Conservation (phyloP, 2,797 vertebrate species). For the Acanthurus tractus region DNA sequence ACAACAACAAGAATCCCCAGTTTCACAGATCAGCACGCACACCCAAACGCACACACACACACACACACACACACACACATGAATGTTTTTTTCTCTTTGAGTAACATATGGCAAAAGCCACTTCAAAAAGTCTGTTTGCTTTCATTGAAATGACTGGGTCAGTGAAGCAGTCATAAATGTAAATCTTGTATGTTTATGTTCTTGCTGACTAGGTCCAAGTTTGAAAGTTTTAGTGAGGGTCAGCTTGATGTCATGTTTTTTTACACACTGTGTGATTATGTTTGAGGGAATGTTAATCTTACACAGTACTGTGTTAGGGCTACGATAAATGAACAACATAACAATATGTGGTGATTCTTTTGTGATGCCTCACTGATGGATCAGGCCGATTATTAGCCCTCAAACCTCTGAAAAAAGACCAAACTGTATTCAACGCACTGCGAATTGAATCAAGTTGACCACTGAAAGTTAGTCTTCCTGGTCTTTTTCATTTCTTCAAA, state of each 20-base stretch:
- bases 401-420: background rate
- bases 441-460: too few relatives aligned
- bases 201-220: too few relatives aligned
- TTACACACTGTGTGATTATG: background rate
- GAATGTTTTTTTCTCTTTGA: background rate
- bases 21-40: constrained; percentile 6
- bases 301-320: too few relatives aligned
- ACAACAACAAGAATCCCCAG: constrained; percentile 9
- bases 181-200: constrained; percentile 12
- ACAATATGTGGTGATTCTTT: background rate
- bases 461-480: background rate
- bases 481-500: background rate
- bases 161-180: constrained; percentile 44
- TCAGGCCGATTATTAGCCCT: background rate
- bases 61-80: background rate
- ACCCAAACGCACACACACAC: background rate
- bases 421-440: background rate
- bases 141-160: constrained; percentile 47
- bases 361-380: background rate
- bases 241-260: background rate
- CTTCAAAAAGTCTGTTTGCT: constrained; percentile 43
- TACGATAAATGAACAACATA: background rate
- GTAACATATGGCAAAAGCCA: constrained; percentile 34
- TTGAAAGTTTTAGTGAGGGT: background rate
- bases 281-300: background rate